These are phyloP conservation scores for Agelas oroides DNA, from an alignment of 37 sponge, comb jelly and placozoan genomes.

Conservation along the genomic window DNA sequence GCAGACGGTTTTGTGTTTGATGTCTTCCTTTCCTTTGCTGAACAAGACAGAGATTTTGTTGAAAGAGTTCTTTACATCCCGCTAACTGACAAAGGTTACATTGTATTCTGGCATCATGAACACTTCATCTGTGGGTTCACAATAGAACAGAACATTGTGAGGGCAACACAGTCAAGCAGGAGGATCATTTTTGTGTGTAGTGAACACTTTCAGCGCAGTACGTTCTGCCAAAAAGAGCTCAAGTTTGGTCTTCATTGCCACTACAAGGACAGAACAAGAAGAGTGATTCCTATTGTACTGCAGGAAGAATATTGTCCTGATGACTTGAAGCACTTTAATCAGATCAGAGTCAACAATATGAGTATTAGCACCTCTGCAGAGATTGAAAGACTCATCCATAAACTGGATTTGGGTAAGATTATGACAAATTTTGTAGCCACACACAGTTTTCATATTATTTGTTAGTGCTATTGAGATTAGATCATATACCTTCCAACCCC, in stretches of 20 bases:
- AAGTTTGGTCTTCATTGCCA: conserved; percentile 14
- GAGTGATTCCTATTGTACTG: conserved; percentile 26
- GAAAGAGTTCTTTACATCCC: conserved; percentile 8
- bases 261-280: conserved; percentile 18
- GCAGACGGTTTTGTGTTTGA: conserved; percentile 29
- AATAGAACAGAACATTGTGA: conserved; percentile 29
- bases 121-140: conserved; percentile 44
- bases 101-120: conserved; percentile 25
- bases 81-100: conserved; percentile 5
- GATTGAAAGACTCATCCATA: no score
- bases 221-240: conserved; percentile 42
- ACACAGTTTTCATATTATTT: no score
- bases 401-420: no score
- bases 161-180: conserved; percentile 10
- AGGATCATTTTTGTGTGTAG: conserved; percentile 13
- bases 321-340: not conserved
- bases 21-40: conserved; percentile 52
- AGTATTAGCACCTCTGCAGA: not conserved
- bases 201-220: conserved; percentile 10
- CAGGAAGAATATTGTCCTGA: conserved; percentile 5
- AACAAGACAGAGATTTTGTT: conserved; percentile 34
- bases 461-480: no score
- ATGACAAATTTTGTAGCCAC: no score
- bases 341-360: not conserved
- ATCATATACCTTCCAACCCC: no score